phyloP scores from a whole-genome alignment of 2,888 invertebrate genomes.

The Cheilosia variabilis region DNA sequence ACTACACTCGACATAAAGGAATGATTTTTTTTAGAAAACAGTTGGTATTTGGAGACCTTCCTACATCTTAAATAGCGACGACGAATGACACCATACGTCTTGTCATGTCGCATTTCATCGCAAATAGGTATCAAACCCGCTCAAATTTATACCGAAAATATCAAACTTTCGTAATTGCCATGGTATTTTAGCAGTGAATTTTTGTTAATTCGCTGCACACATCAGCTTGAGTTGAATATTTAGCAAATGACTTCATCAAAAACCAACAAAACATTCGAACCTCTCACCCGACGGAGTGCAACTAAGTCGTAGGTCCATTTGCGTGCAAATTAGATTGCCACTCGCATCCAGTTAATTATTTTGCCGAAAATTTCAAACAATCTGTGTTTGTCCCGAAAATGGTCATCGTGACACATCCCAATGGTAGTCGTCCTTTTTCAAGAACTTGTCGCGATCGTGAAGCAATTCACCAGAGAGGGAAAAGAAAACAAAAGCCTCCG shows the following conservation, averaged over 20 bases:
- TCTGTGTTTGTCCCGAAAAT: conserved; percentile 32
- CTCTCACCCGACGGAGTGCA: neutral
- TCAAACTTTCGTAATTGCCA: too few species aligned
- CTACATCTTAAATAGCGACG: too few species aligned
- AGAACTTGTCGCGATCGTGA: conserved; percentile 11
- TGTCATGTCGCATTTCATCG: too few species aligned
- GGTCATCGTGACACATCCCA: conserved; percentile 26
- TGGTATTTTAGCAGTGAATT: too few species aligned
- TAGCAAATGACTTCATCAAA: too few species aligned
- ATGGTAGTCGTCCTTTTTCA: neutral
- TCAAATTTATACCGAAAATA: too few species aligned
- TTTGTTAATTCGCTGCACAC: too few species aligned
- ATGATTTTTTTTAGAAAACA: too few species aligned
- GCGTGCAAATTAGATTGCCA: conserved; percentile 54
- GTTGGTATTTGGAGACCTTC: too few species aligned
- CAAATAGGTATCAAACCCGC: neutral
- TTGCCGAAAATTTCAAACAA: conserved; percentile 50
- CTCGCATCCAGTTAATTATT: conserved; percentile 57
- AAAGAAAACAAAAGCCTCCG: conserved; percentile 24
- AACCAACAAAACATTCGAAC: neutral
- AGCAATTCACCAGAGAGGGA: conserved; percentile 13
- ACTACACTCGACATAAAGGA: too few species aligned
- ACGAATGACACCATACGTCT: too few species aligned
- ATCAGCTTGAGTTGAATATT: too few species aligned
- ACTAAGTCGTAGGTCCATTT: neutral